Evolutionary conservation across 1,140 invertebrate genomes (phyloP).

Genomic region (Planococcus citri): DNA sequence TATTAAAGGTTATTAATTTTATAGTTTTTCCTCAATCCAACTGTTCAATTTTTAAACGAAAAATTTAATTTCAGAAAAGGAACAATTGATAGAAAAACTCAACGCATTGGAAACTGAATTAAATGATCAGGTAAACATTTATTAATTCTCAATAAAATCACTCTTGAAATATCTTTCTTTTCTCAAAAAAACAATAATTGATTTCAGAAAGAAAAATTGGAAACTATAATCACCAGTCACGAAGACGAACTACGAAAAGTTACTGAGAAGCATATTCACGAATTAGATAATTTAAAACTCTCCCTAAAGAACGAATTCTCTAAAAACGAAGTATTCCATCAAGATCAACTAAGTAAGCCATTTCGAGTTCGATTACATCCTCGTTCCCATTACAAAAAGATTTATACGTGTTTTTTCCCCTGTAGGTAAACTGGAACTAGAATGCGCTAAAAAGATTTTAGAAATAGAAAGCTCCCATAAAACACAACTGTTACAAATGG

Average conservation of each 20-base stretch:
- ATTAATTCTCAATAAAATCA: too few species aligned
- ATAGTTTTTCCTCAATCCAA: too few species aligned
- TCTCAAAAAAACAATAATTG: too few species aligned
- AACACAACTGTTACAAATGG: not conserved
- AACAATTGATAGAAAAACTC: too few species aligned
- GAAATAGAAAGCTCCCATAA: not conserved
- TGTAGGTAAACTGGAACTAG: constrained; percentile 9
- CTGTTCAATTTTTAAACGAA: too few species aligned
- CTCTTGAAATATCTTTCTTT: too few species aligned
- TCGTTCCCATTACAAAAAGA: not conserved
- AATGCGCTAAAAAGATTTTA: not conserved
- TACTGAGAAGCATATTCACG: not conserved
- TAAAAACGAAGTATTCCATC: constrained; percentile 1
- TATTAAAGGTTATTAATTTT: not conserved
- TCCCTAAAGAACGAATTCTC: not conserved
- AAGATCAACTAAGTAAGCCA: not conserved
- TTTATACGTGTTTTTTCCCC: not conserved
- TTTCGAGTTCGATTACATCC: not conserved
- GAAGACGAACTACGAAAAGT: not conserved
- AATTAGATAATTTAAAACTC: not conserved
- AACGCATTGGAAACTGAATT: too few species aligned
- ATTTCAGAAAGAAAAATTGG: not conserved
- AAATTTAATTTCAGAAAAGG: too few species aligned
- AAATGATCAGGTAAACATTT: too few species aligned
- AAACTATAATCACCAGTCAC: not conserved